Conservation (phyloP, 37 sponge, comb jelly and placozoan species). For the Mnemiopsis leidyi region DNA sequence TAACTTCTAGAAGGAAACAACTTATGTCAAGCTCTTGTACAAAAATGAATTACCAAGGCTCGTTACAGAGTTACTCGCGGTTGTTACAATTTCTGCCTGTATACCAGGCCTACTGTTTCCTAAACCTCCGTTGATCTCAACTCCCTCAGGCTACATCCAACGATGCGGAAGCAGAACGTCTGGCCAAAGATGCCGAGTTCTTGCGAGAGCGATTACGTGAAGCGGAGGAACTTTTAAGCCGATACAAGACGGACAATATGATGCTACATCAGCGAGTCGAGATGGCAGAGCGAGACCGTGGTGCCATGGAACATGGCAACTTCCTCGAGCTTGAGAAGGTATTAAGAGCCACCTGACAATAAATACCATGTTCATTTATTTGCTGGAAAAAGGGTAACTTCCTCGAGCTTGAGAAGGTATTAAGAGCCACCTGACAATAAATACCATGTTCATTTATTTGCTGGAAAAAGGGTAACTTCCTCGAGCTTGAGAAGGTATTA, state of each 20-base stretch:
- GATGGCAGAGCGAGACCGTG: conserved; percentile 28
- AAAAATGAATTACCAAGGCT: too few relatives aligned
- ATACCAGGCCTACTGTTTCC: too few relatives aligned
- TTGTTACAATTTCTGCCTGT: too few relatives aligned
- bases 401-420: conserved; percentile 44
- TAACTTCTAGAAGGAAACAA: too few relatives aligned
- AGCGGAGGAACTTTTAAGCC: conserved; percentile 1
- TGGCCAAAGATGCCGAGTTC: background rate
- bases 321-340: conserved; percentile 37
- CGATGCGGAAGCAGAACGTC: conserved; percentile 4
- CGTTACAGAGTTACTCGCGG: too few relatives aligned
- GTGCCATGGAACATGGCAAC: conserved; percentile 54
- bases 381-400: conserved; percentile 31
- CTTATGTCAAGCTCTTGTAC: too few relatives aligned
- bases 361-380: too few relatives aligned
- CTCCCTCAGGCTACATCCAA: background rate
- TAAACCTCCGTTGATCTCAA: background rate
- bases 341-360: too few relatives aligned
- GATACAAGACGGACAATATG: conserved; percentile 30
- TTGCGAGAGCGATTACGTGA: background rate
- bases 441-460: too few relatives aligned
- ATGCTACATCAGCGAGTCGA: conserved; percentile 58
- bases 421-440: too few relatives aligned
- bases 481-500: conserved; percentile 52
- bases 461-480: conserved; percentile 19